Percentiles rank a stretch among this genome's conserved stretches.
Conservation (phyloP, 2,797 vertebrate genomes). For the Cercopithecus petaurista region DNA sequence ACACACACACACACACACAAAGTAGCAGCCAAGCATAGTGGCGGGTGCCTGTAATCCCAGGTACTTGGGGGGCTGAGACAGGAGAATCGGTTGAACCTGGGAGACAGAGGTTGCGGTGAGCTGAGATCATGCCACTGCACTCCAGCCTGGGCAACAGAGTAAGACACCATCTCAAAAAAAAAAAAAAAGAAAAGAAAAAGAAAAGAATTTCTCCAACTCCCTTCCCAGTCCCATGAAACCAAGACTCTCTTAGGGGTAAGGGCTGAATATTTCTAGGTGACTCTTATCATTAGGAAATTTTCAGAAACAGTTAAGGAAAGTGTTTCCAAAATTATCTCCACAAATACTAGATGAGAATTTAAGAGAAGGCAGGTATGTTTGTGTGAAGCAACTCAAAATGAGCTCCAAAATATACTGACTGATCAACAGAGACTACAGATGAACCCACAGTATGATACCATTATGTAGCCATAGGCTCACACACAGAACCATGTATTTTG, state of each 20-base stretch:
- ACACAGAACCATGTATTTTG: background rate
- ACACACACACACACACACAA: too few relatives aligned
- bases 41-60: too few relatives aligned
- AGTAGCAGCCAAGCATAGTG: too few relatives aligned
- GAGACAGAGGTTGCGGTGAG: too few relatives aligned
- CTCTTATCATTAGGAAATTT: slow-evolving; percentile 6
- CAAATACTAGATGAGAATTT: background rate
- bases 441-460: background rate
- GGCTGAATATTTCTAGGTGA: background rate
- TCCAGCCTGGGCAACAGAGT: too few relatives aligned
- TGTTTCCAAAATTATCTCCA: slow-evolving; percentile 23
- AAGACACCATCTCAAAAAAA: background rate
- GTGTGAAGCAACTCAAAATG: background rate
- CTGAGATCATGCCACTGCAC: too few relatives aligned
- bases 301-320: background rate
- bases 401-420: background rate
- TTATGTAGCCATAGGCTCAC: background rate
- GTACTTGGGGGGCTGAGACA: too few relatives aligned
- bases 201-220: background rate
- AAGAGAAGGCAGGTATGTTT: background rate
- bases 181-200: too few relatives aligned
- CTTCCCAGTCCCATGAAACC: background rate
- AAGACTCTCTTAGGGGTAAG: background rate
- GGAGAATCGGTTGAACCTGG: too few relatives aligned
- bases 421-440: background rate